Conservation (phyloP, 2,888 invertebrate species). For the Leptura quadrifasciata region DNA sequence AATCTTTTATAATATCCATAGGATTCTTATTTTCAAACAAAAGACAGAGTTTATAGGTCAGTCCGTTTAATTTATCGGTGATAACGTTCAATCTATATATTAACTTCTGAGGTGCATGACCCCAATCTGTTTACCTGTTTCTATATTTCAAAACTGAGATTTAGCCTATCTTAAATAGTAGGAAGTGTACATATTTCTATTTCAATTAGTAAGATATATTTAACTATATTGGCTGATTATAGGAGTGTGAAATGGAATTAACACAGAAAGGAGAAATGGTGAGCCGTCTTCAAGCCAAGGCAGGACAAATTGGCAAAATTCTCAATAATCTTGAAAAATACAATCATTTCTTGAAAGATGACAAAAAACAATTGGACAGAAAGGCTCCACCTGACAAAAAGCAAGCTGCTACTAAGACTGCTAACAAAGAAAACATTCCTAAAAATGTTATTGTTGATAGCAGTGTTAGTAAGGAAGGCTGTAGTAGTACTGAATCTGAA, state of each 20-base stretch:
- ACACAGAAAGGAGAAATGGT: constrained; percentile 98
- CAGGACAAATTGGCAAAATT: constrained; percentile 95
- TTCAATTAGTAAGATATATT: constrained; percentile 10
- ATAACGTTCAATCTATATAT: too few relatives aligned
- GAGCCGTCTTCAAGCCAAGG: constrained; percentile 94
- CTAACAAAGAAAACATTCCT: constrained; percentile 54
- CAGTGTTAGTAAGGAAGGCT: constrained; percentile 32
- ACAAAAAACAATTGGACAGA: constrained; percentile 64
- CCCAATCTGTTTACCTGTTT: background rate
- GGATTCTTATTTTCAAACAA: too few relatives aligned
- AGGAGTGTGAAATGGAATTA: constrained; percentile 96
- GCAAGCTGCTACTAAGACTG: constrained; percentile 46
- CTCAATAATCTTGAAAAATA: constrained; percentile 93
- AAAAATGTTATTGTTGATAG: constrained; percentile 48
- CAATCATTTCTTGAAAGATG: constrained; percentile 83
- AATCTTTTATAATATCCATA: too few relatives aligned
- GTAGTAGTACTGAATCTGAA: constrained; percentile 45
- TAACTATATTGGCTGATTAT: constrained; percentile 69
- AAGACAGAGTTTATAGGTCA: too few relatives aligned
- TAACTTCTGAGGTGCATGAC: too few relatives aligned
- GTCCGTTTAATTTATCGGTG: too few relatives aligned
- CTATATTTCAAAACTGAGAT: background rate
- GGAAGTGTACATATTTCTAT: background rate
- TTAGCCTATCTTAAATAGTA: background rate
- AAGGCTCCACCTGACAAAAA: constrained; percentile 55